These are phyloP conservation scores for Gerris lacustris DNA, from an alignment of 2,888 invertebrate genomes.

Conservation along the genomic window DNA sequence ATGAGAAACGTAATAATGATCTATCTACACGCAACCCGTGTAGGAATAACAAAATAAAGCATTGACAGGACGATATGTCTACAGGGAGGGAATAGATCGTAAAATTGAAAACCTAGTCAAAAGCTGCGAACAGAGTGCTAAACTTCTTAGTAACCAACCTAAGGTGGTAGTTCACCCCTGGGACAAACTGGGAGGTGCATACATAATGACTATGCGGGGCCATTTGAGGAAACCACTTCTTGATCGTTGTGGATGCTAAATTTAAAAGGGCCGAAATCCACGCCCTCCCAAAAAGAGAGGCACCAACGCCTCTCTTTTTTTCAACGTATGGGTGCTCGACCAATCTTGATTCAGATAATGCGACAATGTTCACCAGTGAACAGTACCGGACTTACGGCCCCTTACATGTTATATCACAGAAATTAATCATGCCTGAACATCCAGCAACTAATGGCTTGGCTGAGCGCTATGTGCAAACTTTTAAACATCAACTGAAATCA, in stretches of 20 bases:
- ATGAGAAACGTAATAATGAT: conserved; percentile 24
- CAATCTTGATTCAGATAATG: conserved; percentile 23
- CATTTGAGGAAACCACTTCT: too few relatives aligned
- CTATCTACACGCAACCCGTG: conserved; percentile 30
- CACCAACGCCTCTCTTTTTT: conserved; percentile 20
- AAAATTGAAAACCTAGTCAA: conserved; percentile 28
- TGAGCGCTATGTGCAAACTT: too few relatives aligned
- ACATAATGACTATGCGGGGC: too few relatives aligned
- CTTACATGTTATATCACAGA: too few relatives aligned
- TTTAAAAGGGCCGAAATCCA: conserved; percentile 21
- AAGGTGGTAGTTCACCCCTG: conserved; percentile 29
- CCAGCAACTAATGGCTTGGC: too few relatives aligned
- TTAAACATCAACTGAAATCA: too few relatives aligned
- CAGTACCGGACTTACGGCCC: too few relatives aligned
- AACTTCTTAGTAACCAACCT: conserved; percentile 24
- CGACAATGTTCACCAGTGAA: conserved; percentile 24
- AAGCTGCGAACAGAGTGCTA: conserved; percentile 26
- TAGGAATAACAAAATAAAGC: conserved; percentile 31
- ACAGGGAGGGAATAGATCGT: conserved; percentile 31
- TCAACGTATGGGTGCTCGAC: conserved; percentile 18
- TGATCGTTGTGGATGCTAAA: conserved; percentile 22
- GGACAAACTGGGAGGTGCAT: conserved; percentile 25
- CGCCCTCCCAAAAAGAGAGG: conserved; percentile 18
- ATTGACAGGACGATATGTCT: conserved; percentile 29
- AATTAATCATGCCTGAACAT: too few relatives aligned